Conservation (phyloP, 2,888 invertebrate genomes). For the Pachycephus smyrnensis region DNA sequence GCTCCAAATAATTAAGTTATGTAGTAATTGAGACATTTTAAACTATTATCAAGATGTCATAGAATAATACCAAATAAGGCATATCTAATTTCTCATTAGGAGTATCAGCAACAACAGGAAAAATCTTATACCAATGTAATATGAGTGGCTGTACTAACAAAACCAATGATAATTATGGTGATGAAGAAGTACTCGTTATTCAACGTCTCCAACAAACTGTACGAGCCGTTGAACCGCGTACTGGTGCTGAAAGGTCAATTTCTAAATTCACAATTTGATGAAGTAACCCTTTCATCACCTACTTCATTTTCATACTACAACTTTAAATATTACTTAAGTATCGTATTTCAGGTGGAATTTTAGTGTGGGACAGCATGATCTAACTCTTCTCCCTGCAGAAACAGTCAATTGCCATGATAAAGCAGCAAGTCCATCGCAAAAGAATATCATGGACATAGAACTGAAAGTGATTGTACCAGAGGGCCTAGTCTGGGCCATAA, state of each 20-base stretch:
- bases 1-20: not conserved
- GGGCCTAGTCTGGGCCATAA: constrained; percentile 77
- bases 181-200: constrained; percentile 78
- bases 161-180: constrained; percentile 70
- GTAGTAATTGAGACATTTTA: not conserved
- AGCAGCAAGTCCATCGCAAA: constrained; percentile 26
- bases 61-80: not conserved
- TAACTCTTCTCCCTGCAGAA: constrained; percentile 72
- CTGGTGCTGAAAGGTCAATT: constrained; percentile 83
- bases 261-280: constrained; percentile 7
- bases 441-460: constrained; percentile 67
- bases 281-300: not conserved
- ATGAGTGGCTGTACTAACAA: constrained; percentile 78
- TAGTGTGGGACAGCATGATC: constrained; percentile 90
- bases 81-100: constrained; percentile 35
- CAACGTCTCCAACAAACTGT: constrained; percentile 88
- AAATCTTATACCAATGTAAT: constrained; percentile 83
- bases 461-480: constrained; percentile 79
- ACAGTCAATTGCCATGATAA: constrained; percentile 67
- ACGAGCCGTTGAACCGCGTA: constrained; percentile 87
- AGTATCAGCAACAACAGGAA: constrained; percentile 79
- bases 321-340: constrained; percentile 6
- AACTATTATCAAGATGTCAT: not conserved
- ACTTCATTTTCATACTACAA: constrained; percentile 10
- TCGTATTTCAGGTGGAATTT: constrained; percentile 86